Conservation (phyloP, 2,888 invertebrate species). For the Rhagonycha fulva region DNA sequence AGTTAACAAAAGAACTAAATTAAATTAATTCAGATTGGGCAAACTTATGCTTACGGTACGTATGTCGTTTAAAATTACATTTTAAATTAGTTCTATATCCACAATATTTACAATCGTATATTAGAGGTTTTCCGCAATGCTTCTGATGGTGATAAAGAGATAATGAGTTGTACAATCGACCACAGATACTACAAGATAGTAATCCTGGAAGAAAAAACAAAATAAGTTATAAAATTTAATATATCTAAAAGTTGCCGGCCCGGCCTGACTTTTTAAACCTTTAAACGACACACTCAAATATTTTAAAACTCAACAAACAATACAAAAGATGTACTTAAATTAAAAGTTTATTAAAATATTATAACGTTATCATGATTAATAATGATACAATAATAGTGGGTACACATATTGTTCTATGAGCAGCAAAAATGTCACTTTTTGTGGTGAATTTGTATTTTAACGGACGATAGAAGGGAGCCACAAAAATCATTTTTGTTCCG, state of each 20-base stretch:
- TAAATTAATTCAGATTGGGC: background rate
- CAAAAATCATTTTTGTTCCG: no score
- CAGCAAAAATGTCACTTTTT: no score
- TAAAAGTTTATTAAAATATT: background rate
- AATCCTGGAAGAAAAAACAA: background rate
- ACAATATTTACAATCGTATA: background rate
- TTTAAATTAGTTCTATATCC: conserved; percentile 15
- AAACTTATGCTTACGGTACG: background rate
- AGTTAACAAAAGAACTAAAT: background rate
- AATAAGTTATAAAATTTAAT: background rate
- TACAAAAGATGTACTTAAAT: background rate
- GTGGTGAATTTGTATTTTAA: no score
- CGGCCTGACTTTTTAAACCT: background rate
- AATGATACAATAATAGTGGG: background rate
- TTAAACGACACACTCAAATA: background rate
- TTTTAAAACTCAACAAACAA: background rate
- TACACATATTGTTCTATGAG: no score
- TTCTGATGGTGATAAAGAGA: conserved; percentile 6
- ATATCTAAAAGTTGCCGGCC: background rate
- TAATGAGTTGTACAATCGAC: background rate
- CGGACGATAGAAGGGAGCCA: no score
- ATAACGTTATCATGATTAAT: background rate
- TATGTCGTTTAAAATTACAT: conserved; percentile 16
- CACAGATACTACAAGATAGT: background rate
- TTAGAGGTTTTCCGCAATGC: conserved; percentile 4